These are phyloP conservation scores for Denticeps clupeoides DNA, from an alignment of 2,797 vertebrate species.

Conservation along the genomic window DNA sequence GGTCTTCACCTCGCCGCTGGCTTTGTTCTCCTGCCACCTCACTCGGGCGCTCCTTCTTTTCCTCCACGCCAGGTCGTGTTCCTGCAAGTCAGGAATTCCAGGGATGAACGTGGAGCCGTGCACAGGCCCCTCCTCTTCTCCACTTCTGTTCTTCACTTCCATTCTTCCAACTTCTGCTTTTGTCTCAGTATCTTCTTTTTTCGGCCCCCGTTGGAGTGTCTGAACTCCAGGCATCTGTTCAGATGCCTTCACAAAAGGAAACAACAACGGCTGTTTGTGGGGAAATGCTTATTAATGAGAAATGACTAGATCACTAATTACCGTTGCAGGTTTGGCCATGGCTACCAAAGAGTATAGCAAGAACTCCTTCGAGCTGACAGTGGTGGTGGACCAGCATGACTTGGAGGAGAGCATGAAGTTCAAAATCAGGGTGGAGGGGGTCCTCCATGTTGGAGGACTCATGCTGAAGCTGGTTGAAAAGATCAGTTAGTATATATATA, in stretches of 20 bases:
- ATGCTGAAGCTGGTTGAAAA: conserved; percentile 92
- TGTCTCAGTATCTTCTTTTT: conserved; percentile 8
- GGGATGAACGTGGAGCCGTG: conserved; percentile 29
- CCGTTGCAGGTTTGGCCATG: conserved; percentile 53
- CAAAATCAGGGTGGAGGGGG: conserved; percentile 72
- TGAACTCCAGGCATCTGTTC: too few relatives aligned
- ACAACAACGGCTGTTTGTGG: conserved; percentile 2
- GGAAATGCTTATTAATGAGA: conserved; percentile 5
- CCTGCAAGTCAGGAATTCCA: conserved; percentile 60
- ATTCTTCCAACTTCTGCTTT: conserved; percentile 14
- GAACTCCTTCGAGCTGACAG: conserved; percentile 77
- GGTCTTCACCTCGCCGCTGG: too few relatives aligned
- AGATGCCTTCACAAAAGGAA: neutral
- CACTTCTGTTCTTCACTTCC: conserved; percentile 19
- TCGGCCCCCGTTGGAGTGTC: too few relatives aligned
- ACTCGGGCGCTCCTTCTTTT: too few relatives aligned
- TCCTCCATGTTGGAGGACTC: conserved; percentile 87
- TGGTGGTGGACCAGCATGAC: conserved; percentile 69
- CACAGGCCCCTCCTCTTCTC: conserved; percentile 22
- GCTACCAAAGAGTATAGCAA: conserved; percentile 60
- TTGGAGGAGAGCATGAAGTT: conserved; percentile 53
- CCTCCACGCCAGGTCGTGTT: too few relatives aligned
- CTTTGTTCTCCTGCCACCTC: too few relatives aligned
- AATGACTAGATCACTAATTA: too few relatives aligned
- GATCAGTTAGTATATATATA: conserved; percentile 94